Base-by-base conservation (phyloP, 2,888 invertebrate species). In the Malthinus seriepunctatus region DNA sequence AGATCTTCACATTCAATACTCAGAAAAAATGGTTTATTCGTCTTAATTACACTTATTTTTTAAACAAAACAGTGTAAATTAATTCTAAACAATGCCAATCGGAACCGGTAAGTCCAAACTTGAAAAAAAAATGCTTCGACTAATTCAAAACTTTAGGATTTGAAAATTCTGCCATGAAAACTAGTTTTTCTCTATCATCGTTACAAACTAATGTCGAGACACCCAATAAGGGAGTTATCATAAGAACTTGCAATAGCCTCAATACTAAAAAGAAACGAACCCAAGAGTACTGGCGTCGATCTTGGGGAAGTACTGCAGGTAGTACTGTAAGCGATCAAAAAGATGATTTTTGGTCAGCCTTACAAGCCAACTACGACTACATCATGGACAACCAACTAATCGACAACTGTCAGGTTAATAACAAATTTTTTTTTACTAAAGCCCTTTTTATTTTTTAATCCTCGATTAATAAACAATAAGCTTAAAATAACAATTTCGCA, bases 361-460 rank as follows among this genome's bases (percentile, higher is more conserved):
- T 95, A 71, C 90, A 93, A 79, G 90, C 91, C 55, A 92, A 93
- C 80, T 95, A 95, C 80, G 90, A 95, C 77, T 96, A 93, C 79
- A 91, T 96, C 74, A 95, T 96, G 95, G 94, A 94, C 79, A 93
- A 92, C 73, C 91, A 94, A 79, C 88, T 96, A 68, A 90, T 96
- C 63, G 93, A 95, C 76, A 88, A 90, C 69, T 95, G 95, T 82
- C 86, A 87, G 78, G 82, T 82, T 65, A 72, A 72, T 70, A 51
- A 7, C 14, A 1, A 23, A 31, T 49, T 11, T 1, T 38, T 50
- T n/a, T 46, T n/a, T 23, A n/a, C 5, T 23, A 23, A 3, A 2
- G 23, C 5, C 23, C 23, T 23, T 23, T 2, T 23, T 23, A 23
- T 2, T 23, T 5, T 23, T 23, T 23, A 23, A 5, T 23, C 2